Evolutionary conservation across 1,140 invertebrate genomes (phyloP), one percentile per base, ranked within the genome.

Genomic region (Ceratina australensis): DNA sequence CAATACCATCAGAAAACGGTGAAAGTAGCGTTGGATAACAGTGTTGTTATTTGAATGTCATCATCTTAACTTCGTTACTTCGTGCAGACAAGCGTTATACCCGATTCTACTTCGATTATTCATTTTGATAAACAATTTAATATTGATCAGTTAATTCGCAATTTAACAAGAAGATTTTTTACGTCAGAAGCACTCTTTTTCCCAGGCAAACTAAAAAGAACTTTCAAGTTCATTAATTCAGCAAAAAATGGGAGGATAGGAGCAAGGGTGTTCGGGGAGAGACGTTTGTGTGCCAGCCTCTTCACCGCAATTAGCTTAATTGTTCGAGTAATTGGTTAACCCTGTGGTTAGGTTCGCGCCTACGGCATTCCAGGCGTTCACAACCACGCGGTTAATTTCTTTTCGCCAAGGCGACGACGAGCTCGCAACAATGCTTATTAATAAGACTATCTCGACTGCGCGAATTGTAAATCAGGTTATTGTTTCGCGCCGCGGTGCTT

Each of bases 351-450:
- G 57, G n/a, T n/a, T 81, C 56, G 33, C 84, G 79, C 79, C 85
- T 73, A 85, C 85, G 49, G 64, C 52, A 83, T 81, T 81, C 81
- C 78, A 59, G 16, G 33, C 3, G 64, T 57, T 50, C 26, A 50
- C 49, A 82, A 80, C 84, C 85, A 85, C 83, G 81, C 63, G 63
- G 75, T 83, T 80, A 69, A 81, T 86, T 83, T 72, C 28, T 79
- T 74, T 75, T 22, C 24, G 54, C 28, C 66, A 75, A 67, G 52
- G 28, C 50, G 49, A 54, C 50, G 49, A 54, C 59, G 56, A 16
- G 28, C 12, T 47, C 59, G 54, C 72, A 79, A 83, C 72, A 75
- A 83, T 72, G 77, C 42, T 33, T 67, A 63, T 76, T 83, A 79
- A 82, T 71, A 57, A 79, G 50, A 64, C 2, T 49, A 64, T 65